phyloP scores from a whole-genome alignment of 2,888 invertebrate species.

The Hydroisotoma schaefferi region DNA sequence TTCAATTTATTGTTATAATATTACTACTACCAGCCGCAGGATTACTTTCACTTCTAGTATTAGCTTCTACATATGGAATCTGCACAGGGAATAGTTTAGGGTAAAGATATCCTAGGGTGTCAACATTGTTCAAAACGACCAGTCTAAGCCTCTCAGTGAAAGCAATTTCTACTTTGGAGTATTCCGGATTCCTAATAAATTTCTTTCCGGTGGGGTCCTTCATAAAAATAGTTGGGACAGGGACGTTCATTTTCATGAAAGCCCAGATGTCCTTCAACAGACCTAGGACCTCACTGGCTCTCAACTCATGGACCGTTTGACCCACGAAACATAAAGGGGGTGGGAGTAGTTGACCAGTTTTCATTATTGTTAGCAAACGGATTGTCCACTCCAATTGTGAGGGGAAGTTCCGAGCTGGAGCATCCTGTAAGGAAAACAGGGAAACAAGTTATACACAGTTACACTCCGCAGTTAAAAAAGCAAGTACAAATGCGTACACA shows the following conservation, averaged over 20 bases:
- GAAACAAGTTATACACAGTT: background rate
- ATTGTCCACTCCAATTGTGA: constrained; percentile 58
- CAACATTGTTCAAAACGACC: constrained; percentile 74
- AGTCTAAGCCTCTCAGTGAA: constrained; percentile 77
- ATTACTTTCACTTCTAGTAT: too few species aligned
- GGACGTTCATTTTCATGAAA: constrained; percentile 82
- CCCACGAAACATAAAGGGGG: constrained; percentile 74
- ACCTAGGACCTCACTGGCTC: constrained; percentile 71
- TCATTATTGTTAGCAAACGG: constrained; percentile 72
- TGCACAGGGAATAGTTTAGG: constrained; percentile 64
- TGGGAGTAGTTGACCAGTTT: constrained; percentile 78
- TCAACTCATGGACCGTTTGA: constrained; percentile 69
- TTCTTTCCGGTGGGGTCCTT: constrained; percentile 57
- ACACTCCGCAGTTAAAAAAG: constrained; percentile 1
- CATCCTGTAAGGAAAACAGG: constrained; percentile 31
- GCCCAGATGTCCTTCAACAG: constrained; percentile 81
- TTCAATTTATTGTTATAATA: background rate
- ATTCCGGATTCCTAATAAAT: constrained; percentile 70
- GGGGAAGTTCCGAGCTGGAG: constrained; percentile 50
- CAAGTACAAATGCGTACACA: background rate
- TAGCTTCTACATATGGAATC: background rate
- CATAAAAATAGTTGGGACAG: constrained; percentile 74
- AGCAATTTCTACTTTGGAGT: constrained; percentile 65
- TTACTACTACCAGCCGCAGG: background rate
- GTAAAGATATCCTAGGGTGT: constrained; percentile 69